These are phyloP conservation scores for Synanthedon andrenaeformis DNA, from an alignment of 2,888 invertebrate genomes.

Conservation along the genomic window DNA sequence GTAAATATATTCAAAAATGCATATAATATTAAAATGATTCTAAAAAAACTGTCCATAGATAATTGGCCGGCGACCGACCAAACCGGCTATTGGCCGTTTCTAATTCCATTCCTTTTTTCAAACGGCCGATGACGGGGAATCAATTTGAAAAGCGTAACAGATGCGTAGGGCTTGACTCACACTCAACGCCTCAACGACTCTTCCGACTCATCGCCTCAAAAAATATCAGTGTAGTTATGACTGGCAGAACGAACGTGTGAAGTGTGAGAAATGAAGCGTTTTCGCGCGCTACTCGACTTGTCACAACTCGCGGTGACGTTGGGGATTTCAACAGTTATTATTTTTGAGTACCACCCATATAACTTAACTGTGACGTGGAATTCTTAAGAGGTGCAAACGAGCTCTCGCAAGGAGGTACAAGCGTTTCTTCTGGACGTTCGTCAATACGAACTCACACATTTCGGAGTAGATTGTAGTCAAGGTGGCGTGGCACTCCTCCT, in stretches of 20 bases:
- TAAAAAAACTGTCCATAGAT: neutral
- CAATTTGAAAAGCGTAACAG: conserved; percentile 10
- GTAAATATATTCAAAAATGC: neutral
- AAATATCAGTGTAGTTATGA: neutral
- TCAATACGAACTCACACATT: too few species aligned
- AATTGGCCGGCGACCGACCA: neutral
- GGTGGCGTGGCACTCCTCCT: too few species aligned
- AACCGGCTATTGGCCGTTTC: conserved; percentile 2
- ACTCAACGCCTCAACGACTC: neutral
- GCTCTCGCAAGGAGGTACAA: too few species aligned
- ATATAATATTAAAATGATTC: neutral
- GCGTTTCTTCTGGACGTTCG: too few species aligned
- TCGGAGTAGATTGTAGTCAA: too few species aligned
- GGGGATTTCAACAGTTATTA: neutral
- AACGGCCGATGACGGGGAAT: conserved; percentile 19
- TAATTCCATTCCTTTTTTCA: conserved; percentile 18
- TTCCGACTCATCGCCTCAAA: neutral
- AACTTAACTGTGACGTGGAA: too few species aligned
- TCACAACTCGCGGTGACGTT: neutral
- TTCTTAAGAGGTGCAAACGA: too few species aligned
- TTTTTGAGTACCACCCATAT: too few species aligned
- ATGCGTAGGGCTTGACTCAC: neutral
- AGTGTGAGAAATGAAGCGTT: neutral
- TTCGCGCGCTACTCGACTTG: neutral
- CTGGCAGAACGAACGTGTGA: neutral